A percentile compares a stretch with the other conserved stretches of the same genome.
Conservation (phyloP, 2,797 vertebrate genomes). For the Ctenopoma kingsleyae region DNA sequence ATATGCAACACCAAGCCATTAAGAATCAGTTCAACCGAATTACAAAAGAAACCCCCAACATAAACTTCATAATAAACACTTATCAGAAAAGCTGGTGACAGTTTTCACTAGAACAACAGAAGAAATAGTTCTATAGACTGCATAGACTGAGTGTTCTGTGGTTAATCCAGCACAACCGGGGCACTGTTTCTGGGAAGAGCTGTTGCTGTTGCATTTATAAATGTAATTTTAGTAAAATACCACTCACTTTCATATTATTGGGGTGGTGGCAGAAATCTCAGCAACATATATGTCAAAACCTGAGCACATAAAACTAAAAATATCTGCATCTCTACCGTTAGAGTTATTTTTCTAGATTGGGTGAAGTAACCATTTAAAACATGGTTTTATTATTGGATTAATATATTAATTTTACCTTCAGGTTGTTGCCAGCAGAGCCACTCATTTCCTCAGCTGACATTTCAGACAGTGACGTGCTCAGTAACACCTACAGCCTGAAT, state of each 20-base stretch:
- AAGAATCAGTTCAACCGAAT: neutral
- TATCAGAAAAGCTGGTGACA: too few relatives aligned
- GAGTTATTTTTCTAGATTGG: neutral
- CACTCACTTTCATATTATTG: slow-evolving; percentile 1
- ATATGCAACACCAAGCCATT: neutral
- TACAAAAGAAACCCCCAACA: neutral
- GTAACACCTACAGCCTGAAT: slow-evolving; percentile 6
- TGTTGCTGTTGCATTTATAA: slow-evolving; percentile 12
- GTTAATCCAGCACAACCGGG: neutral
- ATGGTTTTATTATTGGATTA: slow-evolving; percentile 3
- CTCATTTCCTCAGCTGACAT: slow-evolving; percentile 7
- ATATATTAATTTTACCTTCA: neutral
- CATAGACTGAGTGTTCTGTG: too few relatives aligned
- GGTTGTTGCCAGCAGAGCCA: neutral
- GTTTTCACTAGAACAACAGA: neutral
- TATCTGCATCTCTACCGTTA: neutral
- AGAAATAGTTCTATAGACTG: too few relatives aligned
- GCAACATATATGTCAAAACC: neutral
- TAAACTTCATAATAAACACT: neutral
- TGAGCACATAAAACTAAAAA: neutral
- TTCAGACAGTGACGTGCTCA: slow-evolving; percentile 3
- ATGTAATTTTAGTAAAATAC: neutral
- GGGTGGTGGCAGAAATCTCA: neutral
- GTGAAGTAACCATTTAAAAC: slow-evolving; percentile 15
- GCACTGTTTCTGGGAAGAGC: neutral